Conservation (phyloP, 1,140 invertebrate species). For the Radopholus similis region DNA sequence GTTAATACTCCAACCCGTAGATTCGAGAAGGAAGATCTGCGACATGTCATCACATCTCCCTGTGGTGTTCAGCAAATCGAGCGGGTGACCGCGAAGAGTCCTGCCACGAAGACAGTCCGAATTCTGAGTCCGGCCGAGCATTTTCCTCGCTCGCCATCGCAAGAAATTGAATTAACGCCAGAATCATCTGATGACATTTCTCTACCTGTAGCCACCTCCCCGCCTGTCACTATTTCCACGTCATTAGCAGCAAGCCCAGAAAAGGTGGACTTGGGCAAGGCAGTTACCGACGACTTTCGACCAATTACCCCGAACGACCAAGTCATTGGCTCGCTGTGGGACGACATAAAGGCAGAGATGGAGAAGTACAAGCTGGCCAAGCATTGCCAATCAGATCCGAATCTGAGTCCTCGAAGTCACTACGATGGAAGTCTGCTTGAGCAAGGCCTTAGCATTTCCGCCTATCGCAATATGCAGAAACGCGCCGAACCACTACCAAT, state of each 20-base stretch:
- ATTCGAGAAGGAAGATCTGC: too few relatives aligned
- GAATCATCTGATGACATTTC: background rate
- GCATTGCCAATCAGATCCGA: slow-evolving; percentile 1
- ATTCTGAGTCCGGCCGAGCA: too few relatives aligned
- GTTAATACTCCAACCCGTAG: too few relatives aligned
- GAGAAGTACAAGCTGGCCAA: slow-evolving; percentile 21
- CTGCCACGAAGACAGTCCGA: too few relatives aligned
- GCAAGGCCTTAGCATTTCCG: slow-evolving; percentile 24
- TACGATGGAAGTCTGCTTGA: background rate
- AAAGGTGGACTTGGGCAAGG: too few relatives aligned
- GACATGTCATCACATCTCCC: background rate
- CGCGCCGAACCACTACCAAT: background rate
- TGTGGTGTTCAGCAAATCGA: background rate
- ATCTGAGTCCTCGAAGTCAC: slow-evolving; percentile 1
- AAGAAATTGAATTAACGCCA: background rate
- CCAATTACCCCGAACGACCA: slow-evolving; percentile 22
- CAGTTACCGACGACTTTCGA: background rate
- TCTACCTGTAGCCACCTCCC: background rate
- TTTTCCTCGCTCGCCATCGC: background rate
- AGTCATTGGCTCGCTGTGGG: slow-evolving; percentile 28
- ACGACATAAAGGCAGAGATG: slow-evolving; percentile 32
- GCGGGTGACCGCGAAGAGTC: too few relatives aligned
- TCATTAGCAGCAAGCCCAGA: background rate
- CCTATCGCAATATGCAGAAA: slow-evolving; percentile 22
- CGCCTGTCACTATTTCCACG: background rate